phyloP scores from a whole-genome alignment of 2,888 invertebrate genomes.

The Zeuzera pyrina region DNA sequence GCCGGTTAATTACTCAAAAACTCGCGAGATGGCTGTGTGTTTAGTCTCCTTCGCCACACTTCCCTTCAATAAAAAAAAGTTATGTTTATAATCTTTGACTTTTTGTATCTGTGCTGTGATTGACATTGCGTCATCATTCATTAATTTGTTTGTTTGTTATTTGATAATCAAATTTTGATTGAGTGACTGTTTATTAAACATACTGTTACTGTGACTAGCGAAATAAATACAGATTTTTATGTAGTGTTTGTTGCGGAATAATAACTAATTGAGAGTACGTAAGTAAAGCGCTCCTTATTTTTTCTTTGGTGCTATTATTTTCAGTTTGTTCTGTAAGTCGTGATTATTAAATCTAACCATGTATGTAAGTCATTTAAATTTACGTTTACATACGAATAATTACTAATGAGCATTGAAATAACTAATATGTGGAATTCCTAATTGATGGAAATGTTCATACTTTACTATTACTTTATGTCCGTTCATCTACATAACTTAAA shows the following conservation, averaged over 20 bases:
- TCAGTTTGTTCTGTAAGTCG: constrained; percentile 13
- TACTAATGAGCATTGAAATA: constrained; percentile 13
- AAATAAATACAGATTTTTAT: constrained; percentile 8
- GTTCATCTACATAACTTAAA: constrained; percentile 11
- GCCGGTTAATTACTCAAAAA: no score
- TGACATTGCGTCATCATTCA: not conserved
- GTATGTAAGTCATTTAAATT: constrained; percentile 4
- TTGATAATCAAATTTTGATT: not conserved
- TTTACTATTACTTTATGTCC: constrained; percentile 8
- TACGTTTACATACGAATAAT: constrained; percentile 6
- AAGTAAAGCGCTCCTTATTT: constrained; percentile 14
- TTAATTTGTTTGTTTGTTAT: not conserved
- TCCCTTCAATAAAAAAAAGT: constrained; percentile 8
- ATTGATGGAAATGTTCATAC: constrained; percentile 9
- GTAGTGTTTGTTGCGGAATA: constrained; percentile 10
- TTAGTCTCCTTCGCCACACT: no score
- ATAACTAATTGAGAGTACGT: constrained; percentile 11
- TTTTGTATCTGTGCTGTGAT: not conserved
- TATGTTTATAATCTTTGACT: constrained; percentile 2
- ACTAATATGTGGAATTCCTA: constrained; percentile 10
- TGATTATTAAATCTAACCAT: constrained; percentile 4
- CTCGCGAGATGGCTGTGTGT: no score
- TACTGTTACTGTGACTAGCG: no score
- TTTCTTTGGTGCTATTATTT: constrained; percentile 17
- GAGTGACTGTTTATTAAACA: no score